Conservation (phyloP, 2,797 vertebrate species). For the Hydrolagus colliei region DNA sequence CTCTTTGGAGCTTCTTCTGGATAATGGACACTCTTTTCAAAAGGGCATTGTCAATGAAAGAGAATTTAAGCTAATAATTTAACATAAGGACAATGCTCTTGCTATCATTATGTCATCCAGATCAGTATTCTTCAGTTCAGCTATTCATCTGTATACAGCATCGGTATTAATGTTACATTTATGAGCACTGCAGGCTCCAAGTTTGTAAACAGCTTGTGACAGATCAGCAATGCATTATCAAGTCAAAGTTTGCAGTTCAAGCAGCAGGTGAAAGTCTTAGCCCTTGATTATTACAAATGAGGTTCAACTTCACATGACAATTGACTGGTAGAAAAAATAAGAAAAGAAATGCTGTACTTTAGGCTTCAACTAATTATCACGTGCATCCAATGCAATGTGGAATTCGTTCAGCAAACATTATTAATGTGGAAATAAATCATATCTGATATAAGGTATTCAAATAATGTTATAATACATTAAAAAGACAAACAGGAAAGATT, state of each 20-base stretch:
- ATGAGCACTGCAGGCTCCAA: constrained; percentile 16
- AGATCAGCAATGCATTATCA: background rate
- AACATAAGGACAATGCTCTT: constrained; percentile 28
- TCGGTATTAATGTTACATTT: constrained; percentile 3
- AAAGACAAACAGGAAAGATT: too few species aligned
- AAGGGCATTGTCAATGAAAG: constrained; percentile 49
- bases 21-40: constrained; percentile 70
- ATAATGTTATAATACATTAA: too few species aligned
- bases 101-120: constrained; percentile 2
- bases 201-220: background rate
- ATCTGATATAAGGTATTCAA: too few species aligned
- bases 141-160: background rate
- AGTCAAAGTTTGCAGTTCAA: background rate
- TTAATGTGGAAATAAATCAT: background rate
- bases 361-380: background rate
- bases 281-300: background rate
- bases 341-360: background rate
- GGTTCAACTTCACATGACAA: background rate
- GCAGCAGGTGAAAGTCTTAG: background rate
- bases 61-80: constrained; percentile 28
- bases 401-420: background rate
- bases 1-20: constrained; percentile 72
- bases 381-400: background rate
- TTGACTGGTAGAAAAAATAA: background rate
- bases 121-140: constrained; percentile 10